Conservation (phyloP, 2,888 invertebrate genomes). For the Pocota personata region DNA sequence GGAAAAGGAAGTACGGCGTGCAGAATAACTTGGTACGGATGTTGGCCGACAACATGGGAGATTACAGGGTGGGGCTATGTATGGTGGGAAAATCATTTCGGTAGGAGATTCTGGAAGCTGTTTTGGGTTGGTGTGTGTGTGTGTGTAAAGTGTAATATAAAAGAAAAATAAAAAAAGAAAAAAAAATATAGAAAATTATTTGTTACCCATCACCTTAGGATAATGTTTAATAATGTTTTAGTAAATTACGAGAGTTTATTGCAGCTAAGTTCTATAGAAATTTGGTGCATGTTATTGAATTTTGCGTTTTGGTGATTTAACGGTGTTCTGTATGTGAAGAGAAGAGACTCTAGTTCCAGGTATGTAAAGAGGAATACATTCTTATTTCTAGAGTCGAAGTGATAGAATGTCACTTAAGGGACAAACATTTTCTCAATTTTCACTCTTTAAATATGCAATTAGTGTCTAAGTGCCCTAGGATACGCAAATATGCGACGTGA, state of each 20-base stretch:
- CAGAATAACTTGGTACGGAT: constrained; percentile 80
- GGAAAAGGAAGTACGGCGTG: constrained; percentile 68
- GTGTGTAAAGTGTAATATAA: constrained; percentile 53
- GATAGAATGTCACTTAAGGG: too few species aligned
- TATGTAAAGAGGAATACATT: too few species aligned
- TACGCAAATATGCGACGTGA: too few species aligned
- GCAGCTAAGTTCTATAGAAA: background rate
- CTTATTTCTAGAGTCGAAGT: too few species aligned
- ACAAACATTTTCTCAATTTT: too few species aligned
- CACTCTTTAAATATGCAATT: too few species aligned
- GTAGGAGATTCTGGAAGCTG: constrained; percentile 82
- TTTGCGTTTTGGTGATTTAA: constrained; percentile 26
- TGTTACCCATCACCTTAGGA: constrained; percentile 77
- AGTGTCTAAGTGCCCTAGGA: too few species aligned
- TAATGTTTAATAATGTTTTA: constrained; percentile 15
- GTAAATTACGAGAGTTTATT: constrained; percentile 25
- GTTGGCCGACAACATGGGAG: constrained; percentile 81
- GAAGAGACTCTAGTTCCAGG: too few species aligned
- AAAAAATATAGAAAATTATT: constrained; percentile 77
- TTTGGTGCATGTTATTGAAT: background rate
- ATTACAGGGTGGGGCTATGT: constrained; percentile 82
- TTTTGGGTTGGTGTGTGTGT: constrained; percentile 58
- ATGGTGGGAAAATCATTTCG: constrained; percentile 82
- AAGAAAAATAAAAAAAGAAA: constrained; percentile 75
- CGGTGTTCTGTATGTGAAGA: too few species aligned